Conservation (phyloP, 2,888 invertebrate species). For the Caprella mutica region DNA sequence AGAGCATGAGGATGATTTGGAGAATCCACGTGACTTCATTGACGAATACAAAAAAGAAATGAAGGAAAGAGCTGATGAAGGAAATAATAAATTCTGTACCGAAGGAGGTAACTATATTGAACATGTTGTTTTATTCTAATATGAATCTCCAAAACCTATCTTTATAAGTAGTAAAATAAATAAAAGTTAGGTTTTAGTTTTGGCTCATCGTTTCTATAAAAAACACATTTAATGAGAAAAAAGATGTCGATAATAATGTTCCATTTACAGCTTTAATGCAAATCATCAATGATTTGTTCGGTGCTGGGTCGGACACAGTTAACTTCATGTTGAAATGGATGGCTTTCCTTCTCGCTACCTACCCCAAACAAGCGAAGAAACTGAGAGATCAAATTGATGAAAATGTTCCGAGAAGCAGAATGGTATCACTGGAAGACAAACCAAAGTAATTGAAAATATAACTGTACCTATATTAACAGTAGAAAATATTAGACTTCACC, state of each 20-base stretch:
- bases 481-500: too few relatives aligned
- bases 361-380: conserved; percentile 9
- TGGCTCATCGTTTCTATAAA: too few relatives aligned
- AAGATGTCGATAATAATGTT: too few relatives aligned
- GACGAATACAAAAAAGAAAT: background rate
- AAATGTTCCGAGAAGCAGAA: conserved; percentile 1
- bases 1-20: too few relatives aligned
- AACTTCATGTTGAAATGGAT: conserved; percentile 11
- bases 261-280: background rate
- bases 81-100: background rate
- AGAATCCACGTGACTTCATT: background rate
- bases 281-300: conserved; percentile 9
- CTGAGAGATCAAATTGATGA: conserved; percentile 11
- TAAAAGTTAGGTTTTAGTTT: too few relatives aligned
- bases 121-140: too few relatives aligned
- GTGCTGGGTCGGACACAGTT: conserved; percentile 15
- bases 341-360: conserved; percentile 11
- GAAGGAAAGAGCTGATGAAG: background rate
- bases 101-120: too few relatives aligned
- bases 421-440: conserved; percentile 10
- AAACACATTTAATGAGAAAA: too few relatives aligned
- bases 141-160: too few relatives aligned
- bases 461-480: too few relatives aligned
- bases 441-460: too few relatives aligned
- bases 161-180: too few relatives aligned